Evolutionary conservation across 2,113 vertebrate species (phyloP).

Genomic region (Nycticebus coucang): DNA sequence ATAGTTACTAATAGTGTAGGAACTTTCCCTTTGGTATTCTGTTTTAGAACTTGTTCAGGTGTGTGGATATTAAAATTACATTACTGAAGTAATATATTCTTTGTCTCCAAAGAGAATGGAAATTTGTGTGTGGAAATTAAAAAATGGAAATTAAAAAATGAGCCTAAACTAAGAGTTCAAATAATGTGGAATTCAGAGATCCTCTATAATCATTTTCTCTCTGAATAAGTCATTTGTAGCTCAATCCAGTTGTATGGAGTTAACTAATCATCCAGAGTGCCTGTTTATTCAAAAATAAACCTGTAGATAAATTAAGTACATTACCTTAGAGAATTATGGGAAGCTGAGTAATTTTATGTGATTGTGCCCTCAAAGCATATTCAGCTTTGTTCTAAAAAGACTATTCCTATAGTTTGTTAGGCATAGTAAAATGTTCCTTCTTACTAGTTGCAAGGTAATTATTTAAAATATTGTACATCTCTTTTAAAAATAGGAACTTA

Average conservation of each 20-base stretch:
- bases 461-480: background rate
- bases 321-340: constrained; percentile 63
- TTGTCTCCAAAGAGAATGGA: constrained; percentile 67
- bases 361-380: constrained; percentile 9
- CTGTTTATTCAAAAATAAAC: constrained; percentile 38
- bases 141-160: constrained; percentile 71
- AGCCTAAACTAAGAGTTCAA: constrained; percentile 64
- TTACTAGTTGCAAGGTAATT: constrained; percentile 21
- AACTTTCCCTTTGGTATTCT: constrained; percentile 60
- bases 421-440: background rate
- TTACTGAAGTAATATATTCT: constrained; percentile 64
- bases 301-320: constrained; percentile 42
- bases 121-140: constrained; percentile 67
- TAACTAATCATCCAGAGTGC: constrained; percentile 57
- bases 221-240: constrained; percentile 66
- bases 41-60: constrained; percentile 70
- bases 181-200: constrained; percentile 69
- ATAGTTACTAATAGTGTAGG: background rate
- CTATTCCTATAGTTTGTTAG: constrained; percentile 23
- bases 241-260: constrained; percentile 46
- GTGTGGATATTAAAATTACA: constrained; percentile 75
- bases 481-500: constrained; percentile 1
- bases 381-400: constrained; percentile 58
- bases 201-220: constrained; percentile 61
- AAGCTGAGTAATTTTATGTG: constrained; percentile 60